A percentile compares a stretch with the other conserved stretches of the same genome.
phyloP scores from a whole-genome alignment of 2,888 invertebrate genomes.

The Disparrhopalites patrizii region DNA sequence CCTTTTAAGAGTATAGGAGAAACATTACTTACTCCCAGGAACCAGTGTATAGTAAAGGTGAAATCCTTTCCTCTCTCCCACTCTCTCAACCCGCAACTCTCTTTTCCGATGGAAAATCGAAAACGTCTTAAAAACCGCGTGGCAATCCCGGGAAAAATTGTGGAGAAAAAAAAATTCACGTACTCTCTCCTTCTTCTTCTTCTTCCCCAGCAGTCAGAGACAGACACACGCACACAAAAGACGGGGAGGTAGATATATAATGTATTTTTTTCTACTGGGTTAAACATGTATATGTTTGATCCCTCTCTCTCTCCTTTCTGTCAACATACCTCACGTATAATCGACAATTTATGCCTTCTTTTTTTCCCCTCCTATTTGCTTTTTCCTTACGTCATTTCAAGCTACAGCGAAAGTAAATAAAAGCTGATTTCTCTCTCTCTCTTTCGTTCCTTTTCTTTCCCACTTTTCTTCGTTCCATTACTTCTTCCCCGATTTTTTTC shows the following conservation, averaged over 20 bases:
- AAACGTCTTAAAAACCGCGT: slow-evolving; percentile 17
- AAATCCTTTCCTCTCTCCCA: too few species aligned
- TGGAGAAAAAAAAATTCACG: not conserved
- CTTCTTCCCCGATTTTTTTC: not conserved
- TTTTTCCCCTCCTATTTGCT: slow-evolving; percentile 24
- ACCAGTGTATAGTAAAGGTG: too few species aligned
- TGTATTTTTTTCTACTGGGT: too few species aligned
- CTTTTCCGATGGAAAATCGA: slow-evolving; percentile 21
- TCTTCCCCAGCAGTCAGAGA: too few species aligned
- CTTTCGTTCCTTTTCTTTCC: not conserved
- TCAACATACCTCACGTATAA: slow-evolving; percentile 21
- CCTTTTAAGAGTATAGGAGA: too few species aligned
- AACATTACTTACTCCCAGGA: too few species aligned
- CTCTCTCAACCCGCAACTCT: not conserved
- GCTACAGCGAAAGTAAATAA: slow-evolving; percentile 18
- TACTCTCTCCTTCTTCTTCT: not conserved
- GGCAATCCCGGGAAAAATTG: not conserved
- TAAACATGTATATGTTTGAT: too few species aligned
- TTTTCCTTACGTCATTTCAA: slow-evolving; percentile 19
- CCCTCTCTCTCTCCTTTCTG: slow-evolving; percentile 2
- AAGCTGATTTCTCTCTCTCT: slow-evolving; percentile 14
- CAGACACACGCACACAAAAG: too few species aligned
- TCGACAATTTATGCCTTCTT: slow-evolving; percentile 28
- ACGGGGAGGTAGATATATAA: too few species aligned
- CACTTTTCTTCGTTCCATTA: not conserved